A percentile compares a stretch with the other conserved stretches of the same genome.
These are phyloP conservation scores for Mionectes olivaceus DNA, from an alignment of 2,797 vertebrate genomes.

Conservation along the genomic window DNA sequence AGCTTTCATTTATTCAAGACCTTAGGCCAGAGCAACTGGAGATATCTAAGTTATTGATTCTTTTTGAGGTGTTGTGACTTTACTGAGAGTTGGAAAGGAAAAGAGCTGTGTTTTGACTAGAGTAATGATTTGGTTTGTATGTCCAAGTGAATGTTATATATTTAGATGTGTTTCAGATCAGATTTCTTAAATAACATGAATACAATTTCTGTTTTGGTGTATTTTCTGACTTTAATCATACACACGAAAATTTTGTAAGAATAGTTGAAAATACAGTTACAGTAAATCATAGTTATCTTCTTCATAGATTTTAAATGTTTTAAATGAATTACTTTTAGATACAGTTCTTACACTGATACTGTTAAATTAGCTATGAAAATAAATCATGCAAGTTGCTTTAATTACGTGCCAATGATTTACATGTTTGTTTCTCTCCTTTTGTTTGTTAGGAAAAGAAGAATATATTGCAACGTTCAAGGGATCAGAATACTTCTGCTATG, in stretches of 20 bases:
- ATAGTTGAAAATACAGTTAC: neutral
- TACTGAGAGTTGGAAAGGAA: neutral
- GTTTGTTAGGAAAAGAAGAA: constrained; percentile 93
- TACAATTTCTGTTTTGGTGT: neutral
- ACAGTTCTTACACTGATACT: neutral
- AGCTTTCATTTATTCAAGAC: neutral
- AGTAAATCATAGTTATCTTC: neutral
- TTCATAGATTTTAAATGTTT: neutral
- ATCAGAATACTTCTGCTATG: constrained; percentile 99
- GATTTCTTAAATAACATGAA: neutral
- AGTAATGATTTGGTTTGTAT: neutral
- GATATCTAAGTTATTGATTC: neutral
- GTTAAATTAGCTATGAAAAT: neutral
- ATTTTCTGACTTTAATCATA: neutral
- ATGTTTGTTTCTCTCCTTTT: constrained; percentile 56
- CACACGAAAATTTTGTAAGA: neutral
- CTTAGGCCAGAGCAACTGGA: neutral
- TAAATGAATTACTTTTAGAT: neutral
- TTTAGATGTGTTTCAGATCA: neutral
- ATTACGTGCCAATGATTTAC: neutral
- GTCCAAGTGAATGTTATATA: neutral
- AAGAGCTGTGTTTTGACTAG: neutral
- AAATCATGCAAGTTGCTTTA: neutral
- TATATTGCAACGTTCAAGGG: constrained; percentile 97
- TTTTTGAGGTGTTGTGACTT: neutral